Base-by-base conservation (phyloP, 2,888 invertebrate genomes). In the Eupithecia subumbrata region DNA sequence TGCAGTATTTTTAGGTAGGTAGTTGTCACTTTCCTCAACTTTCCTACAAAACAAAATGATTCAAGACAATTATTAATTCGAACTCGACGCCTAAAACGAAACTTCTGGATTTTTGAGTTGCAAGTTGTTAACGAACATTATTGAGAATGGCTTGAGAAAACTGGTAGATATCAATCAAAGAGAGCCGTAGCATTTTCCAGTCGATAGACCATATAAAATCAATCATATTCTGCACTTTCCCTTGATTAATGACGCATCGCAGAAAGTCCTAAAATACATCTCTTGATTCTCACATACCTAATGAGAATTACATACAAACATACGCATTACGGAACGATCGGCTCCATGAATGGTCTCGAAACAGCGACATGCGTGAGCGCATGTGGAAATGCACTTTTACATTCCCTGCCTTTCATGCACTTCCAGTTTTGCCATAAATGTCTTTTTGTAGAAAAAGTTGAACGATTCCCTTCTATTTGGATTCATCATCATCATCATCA, bases 381-480 rank as follows among this genome's bases (percentile, higher is more conserved):
- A 74, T 77, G 71, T 75, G 71, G 75, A 73, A 75, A 69, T 37
- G 52, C 73, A 81, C 79, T 81, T 79, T 79, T 81, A 81, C 79
- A 79, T 81, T 79, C 74, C 74, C 75, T 67, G 45, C 71, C 68
- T 64, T 72, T 69, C 67, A 5, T 56, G 45, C 34, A 64, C 63
- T 69, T 72, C 68, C 75, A 75, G 69, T 69, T 70, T 72, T 40
- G 34, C 69, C 66, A 64, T 69, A 73, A 45, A 67, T 67, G 14
- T 11, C 0, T 45, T 25, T n/a, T 40, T 40, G 5, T 1, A 37
- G 18, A 40, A 56, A 56, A 37, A 34, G n/a, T 67, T 67, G 40
- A n/a, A 37, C 25, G 14, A 5, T 25, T 60, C 12, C 60, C 25
- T 60, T 56, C 56, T n/a, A n/a, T 52, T 56, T 60, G 25, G 4